Evolutionary conservation across 2,888 invertebrate species (phyloP).

Genomic region (Machimus atricapillus): DNA sequence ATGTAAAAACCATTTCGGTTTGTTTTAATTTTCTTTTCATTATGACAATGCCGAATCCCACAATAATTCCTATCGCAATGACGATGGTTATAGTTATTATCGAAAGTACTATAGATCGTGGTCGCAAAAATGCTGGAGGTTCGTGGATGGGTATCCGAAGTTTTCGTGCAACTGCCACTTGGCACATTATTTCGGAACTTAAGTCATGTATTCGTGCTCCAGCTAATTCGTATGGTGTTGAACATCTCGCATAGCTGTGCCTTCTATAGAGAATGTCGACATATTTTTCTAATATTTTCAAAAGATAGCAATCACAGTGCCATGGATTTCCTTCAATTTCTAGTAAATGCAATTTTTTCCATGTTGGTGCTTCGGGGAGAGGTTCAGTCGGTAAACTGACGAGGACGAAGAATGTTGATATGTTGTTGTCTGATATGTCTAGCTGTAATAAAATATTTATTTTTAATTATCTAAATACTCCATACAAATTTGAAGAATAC

Average conservation of each 20-base stretch:
- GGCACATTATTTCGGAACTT: constrained; percentile 47
- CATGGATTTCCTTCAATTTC: constrained; percentile 71
- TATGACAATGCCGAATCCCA: constrained; percentile 49
- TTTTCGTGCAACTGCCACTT: constrained; percentile 35
- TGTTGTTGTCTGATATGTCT: constrained; percentile 69
- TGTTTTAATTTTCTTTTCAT: constrained; percentile 44
- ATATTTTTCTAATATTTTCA: constrained; percentile 55
- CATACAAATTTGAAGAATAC: constrained; percentile 32
- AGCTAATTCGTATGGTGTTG: constrained; percentile 57
- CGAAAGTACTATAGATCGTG: constrained; percentile 47
- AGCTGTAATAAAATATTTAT: constrained; percentile 62
- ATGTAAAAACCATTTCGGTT: constrained; percentile 38
- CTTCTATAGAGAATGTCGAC: neutral
- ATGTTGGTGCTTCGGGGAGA: constrained; percentile 42
- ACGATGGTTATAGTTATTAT: constrained; percentile 47
- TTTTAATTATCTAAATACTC: neutral
- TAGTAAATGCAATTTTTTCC: constrained; percentile 64
- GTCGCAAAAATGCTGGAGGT: constrained; percentile 43
- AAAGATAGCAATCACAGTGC: constrained; percentile 68
- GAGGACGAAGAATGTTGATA: constrained; percentile 61
- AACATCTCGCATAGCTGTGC: constrained; percentile 53
- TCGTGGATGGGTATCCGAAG: constrained; percentile 29
- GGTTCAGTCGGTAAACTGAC: constrained; percentile 20
- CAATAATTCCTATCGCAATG: constrained; percentile 47
- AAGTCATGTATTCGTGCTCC: constrained; percentile 55